Evolutionary conservation across 92 coral and sea anemone genomes (phyloP).

Genomic region (Galaxea fascicularis): DNA sequence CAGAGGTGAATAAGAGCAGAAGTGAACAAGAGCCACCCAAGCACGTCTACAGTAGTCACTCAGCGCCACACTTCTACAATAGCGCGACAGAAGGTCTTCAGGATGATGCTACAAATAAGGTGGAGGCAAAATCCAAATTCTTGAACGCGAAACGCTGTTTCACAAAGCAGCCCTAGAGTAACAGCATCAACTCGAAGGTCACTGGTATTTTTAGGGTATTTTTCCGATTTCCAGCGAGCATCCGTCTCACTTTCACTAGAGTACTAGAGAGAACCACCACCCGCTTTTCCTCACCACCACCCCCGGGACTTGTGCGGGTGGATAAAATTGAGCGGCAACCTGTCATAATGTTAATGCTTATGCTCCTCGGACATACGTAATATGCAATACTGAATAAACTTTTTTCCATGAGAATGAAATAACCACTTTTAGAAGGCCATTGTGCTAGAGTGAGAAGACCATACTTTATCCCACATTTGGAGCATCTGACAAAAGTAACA

Average conservation of each 20-base stretch:
- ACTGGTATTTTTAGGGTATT: no score
- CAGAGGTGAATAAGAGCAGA: conserved; percentile 11
- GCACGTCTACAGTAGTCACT: neutral
- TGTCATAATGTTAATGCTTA: neutral
- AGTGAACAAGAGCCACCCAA: neutral
- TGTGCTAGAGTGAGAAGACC: no score
- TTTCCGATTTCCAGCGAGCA: no score
- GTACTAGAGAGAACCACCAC: conserved; percentile 33
- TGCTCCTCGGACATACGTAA: no score
- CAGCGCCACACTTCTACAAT: conserved; percentile 1
- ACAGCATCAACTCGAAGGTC: no score
- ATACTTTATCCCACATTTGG: no score
- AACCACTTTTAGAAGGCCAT: no score
- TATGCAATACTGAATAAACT: no score
- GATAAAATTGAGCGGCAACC: conserved; percentile 7
- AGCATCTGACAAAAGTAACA: neutral
- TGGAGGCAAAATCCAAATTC: no score
- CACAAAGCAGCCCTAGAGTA: no score
- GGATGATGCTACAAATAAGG: neutral
- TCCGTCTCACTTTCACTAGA: neutral
- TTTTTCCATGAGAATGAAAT: no score
- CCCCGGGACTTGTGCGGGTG: conserved; percentile 62
- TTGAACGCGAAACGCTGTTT: no score
- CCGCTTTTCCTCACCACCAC: conserved; percentile 57
- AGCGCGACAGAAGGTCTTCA: conserved; percentile 12